A percentile compares a stretch with the other conserved stretches of the same genome.
phyloP scores from a whole-genome alignment of 2,113 vertebrate species.

The Meleagris gallopavo region DNA sequence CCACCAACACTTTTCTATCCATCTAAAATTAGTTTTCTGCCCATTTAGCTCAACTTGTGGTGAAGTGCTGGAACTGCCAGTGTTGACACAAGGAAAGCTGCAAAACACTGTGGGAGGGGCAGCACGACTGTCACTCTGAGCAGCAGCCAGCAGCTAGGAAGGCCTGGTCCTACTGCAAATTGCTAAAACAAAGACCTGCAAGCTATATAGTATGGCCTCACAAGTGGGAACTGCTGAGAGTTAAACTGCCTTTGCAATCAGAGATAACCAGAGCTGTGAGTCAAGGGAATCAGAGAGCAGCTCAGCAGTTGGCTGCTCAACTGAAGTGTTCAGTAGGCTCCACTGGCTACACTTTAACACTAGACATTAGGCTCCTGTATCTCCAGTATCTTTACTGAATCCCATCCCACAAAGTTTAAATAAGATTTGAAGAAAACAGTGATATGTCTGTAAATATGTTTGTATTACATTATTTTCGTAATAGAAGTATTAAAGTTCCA shows the following conservation, averaged over 20 bases:
- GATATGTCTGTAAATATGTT: not conserved
- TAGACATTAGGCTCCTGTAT: no score
- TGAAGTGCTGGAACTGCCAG: not conserved
- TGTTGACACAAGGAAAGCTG: not conserved
- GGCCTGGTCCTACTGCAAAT: rapidly evolving
- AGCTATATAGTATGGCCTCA: rapidly evolving
- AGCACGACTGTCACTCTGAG: not conserved
- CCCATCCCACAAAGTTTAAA: not conserved
- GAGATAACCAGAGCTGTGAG: not conserved
- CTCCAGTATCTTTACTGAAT: not conserved
- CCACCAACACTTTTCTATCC: not conserved
- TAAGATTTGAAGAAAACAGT: not conserved
- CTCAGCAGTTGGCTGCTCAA: not conserved
- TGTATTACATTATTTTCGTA: not conserved
- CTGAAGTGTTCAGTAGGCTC: not conserved
- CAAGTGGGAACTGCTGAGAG: not conserved
- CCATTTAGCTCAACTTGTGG: not conserved
- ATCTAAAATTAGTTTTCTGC: not conserved
- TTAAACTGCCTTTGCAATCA: not conserved
- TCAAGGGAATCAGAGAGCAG: not conserved
- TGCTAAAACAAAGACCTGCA: not conserved
- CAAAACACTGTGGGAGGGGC: not conserved
- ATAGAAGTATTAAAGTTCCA: not conserved
- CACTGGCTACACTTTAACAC: not conserved
- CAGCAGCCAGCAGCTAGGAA: not conserved